A percentile compares a stretch with the other conserved stretches of the same genome.
Evolutionary conservation across 2,113 vertebrate genomes (phyloP).

Genomic region (Chloroceryle aenea): DNA sequence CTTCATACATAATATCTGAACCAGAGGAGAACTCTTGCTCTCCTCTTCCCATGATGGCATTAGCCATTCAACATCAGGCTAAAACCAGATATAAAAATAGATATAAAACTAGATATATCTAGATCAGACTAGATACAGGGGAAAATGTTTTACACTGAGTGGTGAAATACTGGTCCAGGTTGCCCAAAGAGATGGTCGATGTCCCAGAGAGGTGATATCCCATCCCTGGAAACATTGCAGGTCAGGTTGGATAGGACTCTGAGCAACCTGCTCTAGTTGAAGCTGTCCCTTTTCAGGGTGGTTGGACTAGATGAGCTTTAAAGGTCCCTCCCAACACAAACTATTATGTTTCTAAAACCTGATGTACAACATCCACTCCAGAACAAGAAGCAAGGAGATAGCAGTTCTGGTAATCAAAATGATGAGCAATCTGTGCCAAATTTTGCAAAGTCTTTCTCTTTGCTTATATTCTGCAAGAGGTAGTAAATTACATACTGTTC

Average conservation of each 20-base stretch:
- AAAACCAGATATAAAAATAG: neutral
- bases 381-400: neutral
- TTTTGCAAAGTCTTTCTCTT: neutral
- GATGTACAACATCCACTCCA: neutral
- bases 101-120: neutral
- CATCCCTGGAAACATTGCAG: neutral
- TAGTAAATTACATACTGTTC: neutral
- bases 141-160: neutral
- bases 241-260: neutral
- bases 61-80: neutral
- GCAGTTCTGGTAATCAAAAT: neutral
- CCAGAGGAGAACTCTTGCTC: neutral
- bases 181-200: neutral
- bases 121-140: neutral
- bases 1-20: neutral
- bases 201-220: neutral
- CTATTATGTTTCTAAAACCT: neutral
- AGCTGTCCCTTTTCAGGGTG: neutral
- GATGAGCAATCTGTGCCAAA: neutral
- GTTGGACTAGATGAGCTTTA: neutral
- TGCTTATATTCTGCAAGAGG: neutral
- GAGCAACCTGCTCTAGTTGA: neutral
- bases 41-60: neutral
- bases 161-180: neutral
- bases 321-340: neutral